A percentile compares a stretch with the other conserved stretches of the same genome.
phyloP scores from a whole-genome alignment of 2,113 vertebrate genomes.

The Bettongia penicillata region DNA sequence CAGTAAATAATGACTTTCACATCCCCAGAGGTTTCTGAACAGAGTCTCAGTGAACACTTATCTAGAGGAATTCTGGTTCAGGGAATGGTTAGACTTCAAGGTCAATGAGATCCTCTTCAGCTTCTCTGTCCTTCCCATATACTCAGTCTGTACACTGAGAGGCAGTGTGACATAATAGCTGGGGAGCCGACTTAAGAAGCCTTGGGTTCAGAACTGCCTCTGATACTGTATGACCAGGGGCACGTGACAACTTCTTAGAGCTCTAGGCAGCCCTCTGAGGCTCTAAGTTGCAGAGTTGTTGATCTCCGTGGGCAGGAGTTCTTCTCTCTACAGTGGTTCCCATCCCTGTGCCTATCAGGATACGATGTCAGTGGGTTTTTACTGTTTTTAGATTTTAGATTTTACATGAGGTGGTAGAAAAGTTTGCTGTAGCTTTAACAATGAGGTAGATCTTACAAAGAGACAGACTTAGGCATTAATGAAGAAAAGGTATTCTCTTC shows the following conservation, averaged over 20 bases:
- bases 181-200: neutral
- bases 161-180: neutral
- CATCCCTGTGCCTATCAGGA: too few relatives aligned
- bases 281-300: neutral
- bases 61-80: neutral
- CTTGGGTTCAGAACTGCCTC: neutral
- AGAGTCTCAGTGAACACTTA: neutral
- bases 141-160: neutral
- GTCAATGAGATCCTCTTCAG: neutral
- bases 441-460: too few relatives aligned
- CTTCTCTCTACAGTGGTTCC: too few relatives aligned
- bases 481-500: neutral
- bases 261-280: neutral
- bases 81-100: neutral
- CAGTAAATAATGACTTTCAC: neutral
- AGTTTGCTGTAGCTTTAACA: neutral
- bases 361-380: neutral
- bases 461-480: too few relatives aligned
- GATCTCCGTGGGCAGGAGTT: too few relatives aligned
- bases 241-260: neutral
- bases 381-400: neutral
- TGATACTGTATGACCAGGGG: neutral
- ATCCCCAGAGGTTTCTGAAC: neutral
- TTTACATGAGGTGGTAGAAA: neutral
- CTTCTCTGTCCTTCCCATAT: neutral